These are phyloP conservation scores for Penaeus vannamei DNA, from an alignment of 1,140 invertebrate genomes.

Conservation along the genomic window DNA sequence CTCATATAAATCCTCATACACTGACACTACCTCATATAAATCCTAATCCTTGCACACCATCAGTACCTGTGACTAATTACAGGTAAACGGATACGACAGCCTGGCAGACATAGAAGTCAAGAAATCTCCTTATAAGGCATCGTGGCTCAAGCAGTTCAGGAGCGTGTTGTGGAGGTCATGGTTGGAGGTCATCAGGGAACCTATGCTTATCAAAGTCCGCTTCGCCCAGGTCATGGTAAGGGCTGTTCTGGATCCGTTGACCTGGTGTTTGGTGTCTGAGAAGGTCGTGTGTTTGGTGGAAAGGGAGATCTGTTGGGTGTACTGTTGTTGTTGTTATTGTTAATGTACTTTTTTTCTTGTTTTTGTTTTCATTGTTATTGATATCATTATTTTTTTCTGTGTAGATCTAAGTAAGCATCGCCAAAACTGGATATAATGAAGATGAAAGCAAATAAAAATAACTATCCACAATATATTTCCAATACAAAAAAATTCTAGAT, in stretches of 20 bases:
- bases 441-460: too few relatives aligned
- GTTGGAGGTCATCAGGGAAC: slow-evolving; percentile 89
- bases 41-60: too few relatives aligned
- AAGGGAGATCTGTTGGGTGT: too few relatives aligned
- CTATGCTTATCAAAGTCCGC: slow-evolving; percentile 89
- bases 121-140: slow-evolving; percentile 83
- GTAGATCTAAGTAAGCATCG: too few relatives aligned
- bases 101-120: slow-evolving; percentile 45
- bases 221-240: slow-evolving; percentile 88
- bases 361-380: too few relatives aligned
- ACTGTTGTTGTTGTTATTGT: too few relatives aligned
- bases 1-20: slow-evolving; percentile 69
- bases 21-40: not conserved
- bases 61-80: slow-evolving; percentile 20
- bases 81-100: slow-evolving; percentile 45
- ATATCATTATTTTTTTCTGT: too few relatives aligned
- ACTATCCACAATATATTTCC: not conserved
- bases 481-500: too few relatives aligned
- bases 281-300: too few relatives aligned
- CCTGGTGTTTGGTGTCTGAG: not conserved
- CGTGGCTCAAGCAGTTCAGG: slow-evolving; percentile 89
- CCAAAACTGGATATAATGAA: too few relatives aligned
- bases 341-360: too few relatives aligned
- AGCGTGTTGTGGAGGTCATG: slow-evolving; percentile 93
- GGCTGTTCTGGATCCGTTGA: not conserved